Conservation (phyloP, 1,140 invertebrate genomes). For the Asobara japonica region DNA sequence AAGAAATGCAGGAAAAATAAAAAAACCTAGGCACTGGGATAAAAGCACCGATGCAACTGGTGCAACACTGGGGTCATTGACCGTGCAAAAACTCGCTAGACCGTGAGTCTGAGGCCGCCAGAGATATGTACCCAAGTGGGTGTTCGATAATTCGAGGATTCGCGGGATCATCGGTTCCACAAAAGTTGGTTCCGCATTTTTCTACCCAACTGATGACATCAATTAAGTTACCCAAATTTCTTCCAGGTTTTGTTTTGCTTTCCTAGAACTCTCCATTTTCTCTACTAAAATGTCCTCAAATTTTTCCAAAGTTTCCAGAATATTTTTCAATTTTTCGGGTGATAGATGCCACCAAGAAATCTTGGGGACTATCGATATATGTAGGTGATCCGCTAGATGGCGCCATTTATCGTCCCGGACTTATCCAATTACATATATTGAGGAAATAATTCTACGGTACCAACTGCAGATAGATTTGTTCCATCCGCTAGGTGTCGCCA, state of each 20-base stretch:
- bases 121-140: constrained; percentile 13
- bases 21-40: constrained; percentile 1
- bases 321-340: too few relatives aligned
- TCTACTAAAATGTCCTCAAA: too few relatives aligned
- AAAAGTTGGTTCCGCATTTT: background rate
- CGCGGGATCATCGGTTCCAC: constrained; percentile 1
- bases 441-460: too few relatives aligned
- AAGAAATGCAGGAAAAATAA: constrained; percentile 4
- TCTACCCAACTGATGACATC: background rate
- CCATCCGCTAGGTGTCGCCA: too few relatives aligned
- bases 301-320: too few relatives aligned
- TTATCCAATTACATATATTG: too few relatives aligned
- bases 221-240: background rate
- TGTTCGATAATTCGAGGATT: constrained; percentile 22
- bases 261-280: too few relatives aligned
- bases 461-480: too few relatives aligned
- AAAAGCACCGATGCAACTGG: constrained; percentile 18
- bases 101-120: constrained; percentile 47
- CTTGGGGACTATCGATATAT: too few relatives aligned
- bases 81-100: constrained; percentile 57
- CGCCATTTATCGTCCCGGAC: too few relatives aligned
- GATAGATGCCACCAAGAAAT: too few relatives aligned
- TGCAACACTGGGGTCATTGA: constrained; percentile 47
- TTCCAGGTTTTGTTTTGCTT: background rate
- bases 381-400: too few relatives aligned